Evolutionary conservation across 2,888 invertebrate species (phyloP).

Genomic region (Chrysolina haemoptera): DNA sequence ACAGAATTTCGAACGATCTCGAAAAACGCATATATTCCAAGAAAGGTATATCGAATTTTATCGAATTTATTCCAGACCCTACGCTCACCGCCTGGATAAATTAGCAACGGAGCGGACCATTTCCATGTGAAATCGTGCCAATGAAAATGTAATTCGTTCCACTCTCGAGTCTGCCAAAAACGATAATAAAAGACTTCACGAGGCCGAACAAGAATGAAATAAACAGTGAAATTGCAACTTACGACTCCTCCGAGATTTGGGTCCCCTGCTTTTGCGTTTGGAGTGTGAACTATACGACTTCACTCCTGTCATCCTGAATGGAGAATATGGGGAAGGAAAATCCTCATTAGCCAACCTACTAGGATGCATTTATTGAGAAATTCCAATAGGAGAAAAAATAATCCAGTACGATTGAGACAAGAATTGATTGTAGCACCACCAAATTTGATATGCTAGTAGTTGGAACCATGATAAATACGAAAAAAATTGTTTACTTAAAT

Average conservation of each 20-base stretch:
- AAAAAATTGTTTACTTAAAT: too few relatives aligned
- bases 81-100: neutral
- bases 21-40: neutral
- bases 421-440: too few relatives aligned
- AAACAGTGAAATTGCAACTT: conserved; percentile 14
- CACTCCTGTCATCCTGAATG: neutral
- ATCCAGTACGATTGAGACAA: too few relatives aligned
- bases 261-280: neutral
- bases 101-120: neutral
- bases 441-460: too few relatives aligned
- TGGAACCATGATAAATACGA: too few relatives aligned
- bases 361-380: too few relatives aligned
- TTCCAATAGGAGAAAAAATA: too few relatives aligned
- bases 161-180: conserved; percentile 13
- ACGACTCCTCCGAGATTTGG: conserved; percentile 7
- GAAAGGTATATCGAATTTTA: neutral
- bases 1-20: neutral
- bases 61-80: neutral
- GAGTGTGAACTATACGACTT: conserved; percentile 6
- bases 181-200: conserved; percentile 19
- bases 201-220: conserved; percentile 20
- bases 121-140: conserved; percentile 5
- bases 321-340: neutral
- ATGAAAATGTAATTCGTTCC: conserved; percentile 18
- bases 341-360: neutral